Evolutionary conservation across 2,888 invertebrate genomes (phyloP).

Genomic region (Molorchus minor): DNA sequence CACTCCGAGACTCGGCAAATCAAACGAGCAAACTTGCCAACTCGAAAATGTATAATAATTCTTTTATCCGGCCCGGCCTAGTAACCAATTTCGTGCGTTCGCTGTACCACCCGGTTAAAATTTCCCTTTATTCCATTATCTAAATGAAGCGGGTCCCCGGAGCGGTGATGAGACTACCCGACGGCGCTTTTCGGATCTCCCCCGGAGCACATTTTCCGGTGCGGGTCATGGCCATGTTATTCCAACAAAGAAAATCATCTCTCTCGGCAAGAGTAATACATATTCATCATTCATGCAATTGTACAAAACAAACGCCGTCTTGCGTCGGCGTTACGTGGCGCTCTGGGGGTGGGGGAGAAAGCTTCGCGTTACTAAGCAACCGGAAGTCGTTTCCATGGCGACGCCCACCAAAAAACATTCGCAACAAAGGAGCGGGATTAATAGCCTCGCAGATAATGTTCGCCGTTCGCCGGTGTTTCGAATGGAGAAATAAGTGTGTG

Average conservation of each 20-base stretch:
- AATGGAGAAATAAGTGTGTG: slow-evolving; percentile 60
- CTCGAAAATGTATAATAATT: slow-evolving; percentile 32
- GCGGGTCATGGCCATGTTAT: slow-evolving; percentile 44
- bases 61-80: slow-evolving; percentile 32
- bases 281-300: slow-evolving; percentile 58
- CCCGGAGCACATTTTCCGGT: slow-evolving; percentile 39
- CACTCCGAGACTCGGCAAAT: slow-evolving; percentile 7
- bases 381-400: slow-evolving; percentile 60
- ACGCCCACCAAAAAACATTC: slow-evolving; percentile 62
- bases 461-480: slow-evolving; percentile 60
- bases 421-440: slow-evolving; percentile 62
- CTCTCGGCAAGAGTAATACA: slow-evolving; percentile 54
- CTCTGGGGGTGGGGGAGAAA: slow-evolving; percentile 45
- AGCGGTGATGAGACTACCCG: slow-evolving; percentile 35
- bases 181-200: slow-evolving; percentile 34
- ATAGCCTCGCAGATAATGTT: slow-evolving; percentile 62
- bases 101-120: slow-evolving; percentile 42
- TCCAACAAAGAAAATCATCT: slow-evolving; percentile 54
- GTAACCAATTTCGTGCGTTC: slow-evolving; percentile 40
- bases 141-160: slow-evolving; percentile 42
- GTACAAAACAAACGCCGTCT: slow-evolving; percentile 57
- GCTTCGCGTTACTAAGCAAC: slow-evolving; percentile 59
- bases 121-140: slow-evolving; percentile 42
- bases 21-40: slow-evolving; percentile 16
- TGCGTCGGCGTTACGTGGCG: slow-evolving; percentile 53